Evolutionary conservation across 1,140 invertebrate species (phyloP), one percentile per base, ranked within the genome.

Genomic region (Augochlora pura): DNA sequence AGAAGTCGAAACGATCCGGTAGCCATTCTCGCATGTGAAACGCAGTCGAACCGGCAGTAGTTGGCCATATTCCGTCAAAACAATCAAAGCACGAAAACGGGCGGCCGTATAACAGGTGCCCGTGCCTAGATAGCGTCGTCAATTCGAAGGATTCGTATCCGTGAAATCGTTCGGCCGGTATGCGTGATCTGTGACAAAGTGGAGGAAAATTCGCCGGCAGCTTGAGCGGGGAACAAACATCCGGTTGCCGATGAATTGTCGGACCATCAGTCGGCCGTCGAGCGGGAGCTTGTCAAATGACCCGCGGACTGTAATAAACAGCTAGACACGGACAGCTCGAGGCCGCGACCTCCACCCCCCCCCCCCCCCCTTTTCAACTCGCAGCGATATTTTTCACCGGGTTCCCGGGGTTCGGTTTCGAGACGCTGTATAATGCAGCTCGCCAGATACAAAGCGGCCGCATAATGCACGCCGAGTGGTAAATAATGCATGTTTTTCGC

Each of bases 401-500:
- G 9, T 25, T 14, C 1, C 2, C 16, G 12, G 23, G 23, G 5
- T 68, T 68, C 38, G 52, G 52, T 76, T 67, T 67, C 73, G 32
- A 32, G 39, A 46, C 52, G 38, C 23, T 21, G 23, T 27, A 46
- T 71, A 71, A 71, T 71, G 69, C 57, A 60, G 46, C 46, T 8
- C 8, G 23, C 16, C 70, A 46, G 32, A 57, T 23, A 42, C 23
- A 54, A 52, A 21, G 18, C 32, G 32, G 52, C 23, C 32, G 75
- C 42, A 54, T 54, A 64, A 71, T 64, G 42, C 46, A 52, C 54
- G 23, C 14, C 9, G 49, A 18, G 32, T 12, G 32, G 23, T 64
- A 77, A 71, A 71, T 71, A 71, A 77, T 64, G 76, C 68, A 71
- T 52, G 68, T 32, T 42, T 63, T 46, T 27, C 59, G 23, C 46